Evolutionary conservation across 2,888 invertebrate species (phyloP), one percentile per base, ranked within the genome.

Genomic region (Xestobium rufovillosum): DNA sequence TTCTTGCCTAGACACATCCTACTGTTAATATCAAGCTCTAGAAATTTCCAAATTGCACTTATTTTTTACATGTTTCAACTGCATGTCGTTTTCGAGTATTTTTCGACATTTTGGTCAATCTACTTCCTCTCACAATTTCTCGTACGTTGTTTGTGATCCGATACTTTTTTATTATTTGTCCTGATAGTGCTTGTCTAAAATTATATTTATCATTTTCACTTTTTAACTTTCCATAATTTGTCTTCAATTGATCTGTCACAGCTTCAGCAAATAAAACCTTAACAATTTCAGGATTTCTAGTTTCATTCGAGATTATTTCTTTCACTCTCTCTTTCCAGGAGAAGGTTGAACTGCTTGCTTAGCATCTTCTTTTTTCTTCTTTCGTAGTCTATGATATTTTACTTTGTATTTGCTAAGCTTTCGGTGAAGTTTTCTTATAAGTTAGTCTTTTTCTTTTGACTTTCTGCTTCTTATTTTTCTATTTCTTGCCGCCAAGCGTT

Each of bases 11-110:
- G 41, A 12, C 44, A 41, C 33, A 51, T 26, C 39, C 52, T 28
- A 36, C 49, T 51, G 34, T 53, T 52, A 16, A 43, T 40, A 50
- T 54, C 49, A 40, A 51, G 39, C 46, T 55, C 52, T 40, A 42
- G 51, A 31, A 51, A 53, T 2, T 19, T 36, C 34, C 26, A 43
- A 33, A 47, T 44, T 17, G 34, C 39, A 2, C 38, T 45, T 16
- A 26, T 29, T 29, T 42, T 38, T 23, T 11, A n/a, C n/a, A n/a
- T n/a, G n/a, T n/a, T n/a, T n/a, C n/a, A n/a, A n/a, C n/a, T n/a
- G n/a, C n/a, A n/a, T n/a, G n/a, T n/a, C n/a, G n/a, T n/a, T n/a
- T n/a, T n/a, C n/a, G n/a, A n/a, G n/a, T n/a, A n/a, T n/a, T n/a
- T n/a, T n/a, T n/a, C n/a, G n/a, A n/a, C n/a, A n/a, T n/a, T n/a